These are phyloP conservation scores for Belonocnema kinseyi DNA, from an alignment of 1,140 invertebrate genomes.

Conservation along the genomic window DNA sequence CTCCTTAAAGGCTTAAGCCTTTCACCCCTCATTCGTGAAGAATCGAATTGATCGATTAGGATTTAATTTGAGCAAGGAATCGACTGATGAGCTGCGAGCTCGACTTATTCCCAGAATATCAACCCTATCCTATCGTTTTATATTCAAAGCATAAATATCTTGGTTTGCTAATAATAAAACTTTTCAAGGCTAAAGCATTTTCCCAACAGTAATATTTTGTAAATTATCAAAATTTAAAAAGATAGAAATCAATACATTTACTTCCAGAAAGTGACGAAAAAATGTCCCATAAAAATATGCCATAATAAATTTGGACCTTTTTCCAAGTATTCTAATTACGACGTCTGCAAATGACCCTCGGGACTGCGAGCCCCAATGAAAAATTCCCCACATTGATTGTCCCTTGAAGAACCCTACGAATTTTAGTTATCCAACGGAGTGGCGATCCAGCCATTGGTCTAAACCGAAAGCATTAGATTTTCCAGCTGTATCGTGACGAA, in stretches of 20 bases:
- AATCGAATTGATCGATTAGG: conserved; percentile 35
- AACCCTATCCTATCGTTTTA: neutral
- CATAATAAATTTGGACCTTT: conserved; percentile 3
- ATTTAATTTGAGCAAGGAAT: conserved; percentile 39
- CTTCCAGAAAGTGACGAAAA: neutral
- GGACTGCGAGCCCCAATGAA: neutral
- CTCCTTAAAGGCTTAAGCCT: too few species aligned
- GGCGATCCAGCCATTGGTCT: conserved; percentile 12
- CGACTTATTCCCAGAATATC: conserved; percentile 38
- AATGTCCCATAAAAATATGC: neutral
- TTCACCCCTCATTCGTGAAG: conserved; percentile 13
- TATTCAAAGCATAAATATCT: neutral
- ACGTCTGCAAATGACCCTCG: conserved; percentile 20
- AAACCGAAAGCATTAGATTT: conserved; percentile 45
- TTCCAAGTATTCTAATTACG: conserved; percentile 18
- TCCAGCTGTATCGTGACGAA: conserved; percentile 57
- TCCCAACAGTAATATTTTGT: neutral
- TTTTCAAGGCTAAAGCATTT: neutral
- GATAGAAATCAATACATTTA: neutral
- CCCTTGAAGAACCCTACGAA: conserved; percentile 23
- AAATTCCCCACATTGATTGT: conserved; percentile 14
- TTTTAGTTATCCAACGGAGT: conserved; percentile 7
- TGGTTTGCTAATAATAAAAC: neutral
- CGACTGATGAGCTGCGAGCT: conserved; percentile 27
- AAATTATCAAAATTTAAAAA: neutral